These are phyloP conservation scores for Sebastes iracundus DNA, from an alignment of 2,797 vertebrate genomes.

Conservation along the genomic window DNA sequence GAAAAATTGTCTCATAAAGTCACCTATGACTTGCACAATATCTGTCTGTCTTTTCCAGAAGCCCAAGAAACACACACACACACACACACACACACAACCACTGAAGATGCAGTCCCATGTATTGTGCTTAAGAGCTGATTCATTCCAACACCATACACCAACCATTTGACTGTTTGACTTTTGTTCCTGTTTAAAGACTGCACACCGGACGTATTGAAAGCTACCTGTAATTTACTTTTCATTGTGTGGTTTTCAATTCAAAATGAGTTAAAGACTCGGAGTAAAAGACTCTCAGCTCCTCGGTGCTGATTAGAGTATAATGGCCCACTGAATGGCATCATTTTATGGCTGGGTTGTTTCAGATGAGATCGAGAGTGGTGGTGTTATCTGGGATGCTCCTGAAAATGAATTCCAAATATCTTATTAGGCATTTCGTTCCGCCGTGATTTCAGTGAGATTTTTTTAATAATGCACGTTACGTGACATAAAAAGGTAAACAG, in stretches of 20 bases:
- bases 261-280: slow-evolving; percentile 57
- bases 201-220: not conserved
- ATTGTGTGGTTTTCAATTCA: slow-evolving; percentile 48
- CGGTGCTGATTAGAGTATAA: slow-evolving; percentile 72
- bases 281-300: slow-evolving; percentile 57
- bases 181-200: slow-evolving; percentile 12
- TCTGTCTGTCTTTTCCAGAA: not conserved
- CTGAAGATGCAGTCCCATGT: not conserved
- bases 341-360: slow-evolving; percentile 77
- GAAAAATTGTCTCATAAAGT: not conserved
- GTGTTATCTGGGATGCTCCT: slow-evolving; percentile 46
- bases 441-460: not conserved
- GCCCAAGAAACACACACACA: not conserved
- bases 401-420: slow-evolving; percentile 44
- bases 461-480: slow-evolving; percentile 3
- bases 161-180: not conserved
- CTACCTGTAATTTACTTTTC: slow-evolving; percentile 35
- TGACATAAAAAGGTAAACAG: not conserved
- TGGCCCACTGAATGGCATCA: slow-evolving; percentile 68
- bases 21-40: not conserved
- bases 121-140: not conserved
- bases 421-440: slow-evolving; percentile 34
- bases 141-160: not conserved
- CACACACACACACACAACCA: not conserved
- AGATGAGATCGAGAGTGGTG: slow-evolving; percentile 66